Base-by-base conservation (phyloP, 37 sponge, comb jelly and placozoan species). In the Bolinopsis microptera region DNA sequence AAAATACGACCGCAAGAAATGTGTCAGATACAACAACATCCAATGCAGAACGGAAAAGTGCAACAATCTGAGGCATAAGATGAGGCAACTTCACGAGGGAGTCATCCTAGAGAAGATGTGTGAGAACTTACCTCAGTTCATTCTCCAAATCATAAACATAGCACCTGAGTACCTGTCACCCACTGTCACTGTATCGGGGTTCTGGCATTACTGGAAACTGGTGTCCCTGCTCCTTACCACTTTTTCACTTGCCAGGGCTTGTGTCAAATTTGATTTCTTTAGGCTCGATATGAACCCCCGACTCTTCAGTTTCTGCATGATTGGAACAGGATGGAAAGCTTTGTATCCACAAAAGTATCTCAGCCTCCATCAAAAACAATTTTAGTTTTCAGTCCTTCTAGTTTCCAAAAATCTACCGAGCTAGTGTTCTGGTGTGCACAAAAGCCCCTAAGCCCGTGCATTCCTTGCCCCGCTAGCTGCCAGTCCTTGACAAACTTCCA, bases 211-310 rank as follows among this genome's bases (percentile, higher is more conserved):
- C 26, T 70, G 74, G 74, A 70, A 70, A 70, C 74, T 70, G 28
- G 74, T n/a, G 3, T 70, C 74, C 30, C 26, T 70, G 28, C 30
- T 70, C 25, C 74, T 70, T 24, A 70, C 74, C 28, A 28, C 25
- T 26, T 70, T 70, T 26, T 70, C 74, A 28, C 74, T 70, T 22
- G 74, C 74, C 2, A 22, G 74, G 26, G 16, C 74, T 70, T 70
- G 74, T 22, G 74, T 70, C 74, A 70, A 70, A 5, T 70, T 70
- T 70, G 74, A 70, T 70, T 70, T 70, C 74, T 22, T 70, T n/a
- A 70, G 74, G 30, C 74, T 70, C 21, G 74, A 70, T 26, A 22
- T 70, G 28, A 70, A 70, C 26, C 74, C 74, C 26, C 25, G 74
- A 70, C 30, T 70, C 3, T 70, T 70, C 21, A 70, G 74, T 70